Evolutionary conservation across 2,113 vertebrate species (phyloP).

Genomic region (Oenanthe melanoleuca): DNA sequence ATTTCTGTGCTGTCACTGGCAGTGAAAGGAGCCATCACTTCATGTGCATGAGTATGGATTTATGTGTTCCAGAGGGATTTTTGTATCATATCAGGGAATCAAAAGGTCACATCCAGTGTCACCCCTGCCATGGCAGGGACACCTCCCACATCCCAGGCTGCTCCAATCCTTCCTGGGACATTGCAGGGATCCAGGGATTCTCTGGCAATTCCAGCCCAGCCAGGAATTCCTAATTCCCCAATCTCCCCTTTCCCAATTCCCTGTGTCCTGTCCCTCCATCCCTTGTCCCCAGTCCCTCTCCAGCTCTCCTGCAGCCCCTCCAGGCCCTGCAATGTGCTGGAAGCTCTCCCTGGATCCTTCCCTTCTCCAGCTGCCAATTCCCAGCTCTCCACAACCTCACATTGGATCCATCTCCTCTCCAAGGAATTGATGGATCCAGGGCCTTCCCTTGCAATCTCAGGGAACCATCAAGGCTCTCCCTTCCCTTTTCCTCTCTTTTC

Average conservation of each 20-base stretch:
- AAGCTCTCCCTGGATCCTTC: too few species aligned
- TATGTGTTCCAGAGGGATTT: neutral
- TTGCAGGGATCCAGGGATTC: too few species aligned
- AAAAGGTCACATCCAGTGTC: neutral
- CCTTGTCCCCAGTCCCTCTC: neutral
- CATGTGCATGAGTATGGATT: neutral
- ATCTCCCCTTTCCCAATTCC: neutral
- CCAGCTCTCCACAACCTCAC: too few species aligned
- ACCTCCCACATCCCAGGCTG: accelerated
- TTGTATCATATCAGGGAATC: accelerated
- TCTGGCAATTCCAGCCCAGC: neutral
- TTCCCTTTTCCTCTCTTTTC: too few species aligned
- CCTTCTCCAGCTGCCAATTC: too few species aligned
- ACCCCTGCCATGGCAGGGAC: neutral
- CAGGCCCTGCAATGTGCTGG: neutral
- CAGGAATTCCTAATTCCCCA: neutral
- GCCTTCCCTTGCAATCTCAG: too few species aligned
- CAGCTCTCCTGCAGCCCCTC: neutral
- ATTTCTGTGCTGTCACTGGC: neutral
- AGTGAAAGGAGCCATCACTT: neutral
- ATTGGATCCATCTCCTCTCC: too few species aligned
- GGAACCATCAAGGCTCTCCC: too few species aligned
- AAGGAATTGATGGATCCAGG: too few species aligned
- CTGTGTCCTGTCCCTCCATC: accelerated
- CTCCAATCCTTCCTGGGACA: neutral